Conservation (phyloP, 2,797 vertebrate genomes). For the Spatula versicolor region DNA sequence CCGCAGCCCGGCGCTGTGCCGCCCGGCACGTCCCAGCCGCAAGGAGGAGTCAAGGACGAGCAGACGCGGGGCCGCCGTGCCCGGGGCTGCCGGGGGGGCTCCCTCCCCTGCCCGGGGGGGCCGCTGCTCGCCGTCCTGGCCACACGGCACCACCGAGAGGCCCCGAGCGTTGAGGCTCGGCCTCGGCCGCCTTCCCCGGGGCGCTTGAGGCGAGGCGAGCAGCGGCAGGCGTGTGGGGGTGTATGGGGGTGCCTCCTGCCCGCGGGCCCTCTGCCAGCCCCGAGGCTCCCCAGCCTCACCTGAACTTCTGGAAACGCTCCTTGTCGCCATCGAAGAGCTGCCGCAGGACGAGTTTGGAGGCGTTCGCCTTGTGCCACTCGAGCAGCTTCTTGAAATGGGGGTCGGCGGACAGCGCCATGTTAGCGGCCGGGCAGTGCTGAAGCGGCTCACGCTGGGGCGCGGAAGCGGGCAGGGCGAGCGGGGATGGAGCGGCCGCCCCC, state of each 20-base stretch:
- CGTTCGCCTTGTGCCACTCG: constrained; percentile 87
- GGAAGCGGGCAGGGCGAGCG: accelerated
- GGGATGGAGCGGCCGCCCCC: accelerated
- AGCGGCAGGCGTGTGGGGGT: too few relatives aligned
- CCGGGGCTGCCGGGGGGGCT: neutral
- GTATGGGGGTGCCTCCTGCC: too few relatives aligned
- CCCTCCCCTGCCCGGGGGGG: too few relatives aligned
- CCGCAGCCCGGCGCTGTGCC: constrained; percentile 36
- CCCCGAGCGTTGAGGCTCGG: too few relatives aligned
- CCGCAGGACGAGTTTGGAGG: constrained; percentile 86
- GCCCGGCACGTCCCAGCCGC: constrained; percentile 56
- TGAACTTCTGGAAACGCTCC: constrained; percentile 89
- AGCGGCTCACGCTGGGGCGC: accelerated
- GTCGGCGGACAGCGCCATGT: constrained; percentile 86
- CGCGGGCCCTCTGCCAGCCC: too few relatives aligned
- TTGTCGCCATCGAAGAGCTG: constrained; percentile 88
- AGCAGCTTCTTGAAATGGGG: constrained; percentile 87
- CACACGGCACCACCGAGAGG: too few relatives aligned
- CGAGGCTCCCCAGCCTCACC: constrained; percentile 73
- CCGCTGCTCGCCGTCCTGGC: too few relatives aligned
- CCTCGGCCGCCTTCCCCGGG: neutral
- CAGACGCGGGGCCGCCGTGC: neutral
- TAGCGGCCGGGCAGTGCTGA: neutral
- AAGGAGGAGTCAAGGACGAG: constrained; percentile 76
- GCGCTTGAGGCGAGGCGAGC: too few relatives aligned